phyloP scores from a whole-genome alignment of 2,888 invertebrate species.

The Phalera bucephala region DNA sequence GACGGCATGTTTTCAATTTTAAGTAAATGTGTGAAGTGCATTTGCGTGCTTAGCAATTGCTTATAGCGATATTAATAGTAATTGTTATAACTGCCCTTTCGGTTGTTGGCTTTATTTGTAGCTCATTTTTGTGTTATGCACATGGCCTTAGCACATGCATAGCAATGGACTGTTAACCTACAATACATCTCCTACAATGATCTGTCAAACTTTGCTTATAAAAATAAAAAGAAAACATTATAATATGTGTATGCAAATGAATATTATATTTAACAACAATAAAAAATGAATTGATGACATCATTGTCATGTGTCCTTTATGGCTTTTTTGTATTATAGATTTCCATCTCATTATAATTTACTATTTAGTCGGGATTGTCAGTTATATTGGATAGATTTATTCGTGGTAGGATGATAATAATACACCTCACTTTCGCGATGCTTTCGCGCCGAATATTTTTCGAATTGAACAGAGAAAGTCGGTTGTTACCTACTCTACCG shows the following conservation, averaged over 20 bases:
- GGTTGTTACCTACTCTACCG: not conserved
- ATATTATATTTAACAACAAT: not conserved
- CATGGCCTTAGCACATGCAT: not conserved
- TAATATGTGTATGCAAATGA: not conserved
- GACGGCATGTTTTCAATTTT: no score
- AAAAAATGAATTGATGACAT: not conserved
- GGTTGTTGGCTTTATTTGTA: not conserved
- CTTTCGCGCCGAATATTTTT: not conserved
- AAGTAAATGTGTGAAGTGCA: not conserved
- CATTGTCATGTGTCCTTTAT: no score
- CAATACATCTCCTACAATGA: not conserved
- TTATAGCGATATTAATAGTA: not conserved
- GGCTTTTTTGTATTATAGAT: no score
- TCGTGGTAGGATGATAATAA: no score
- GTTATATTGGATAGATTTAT: no score
- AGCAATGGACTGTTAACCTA: constrained; percentile 1
- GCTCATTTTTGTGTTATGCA: not conserved
- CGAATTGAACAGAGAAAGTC: not conserved
- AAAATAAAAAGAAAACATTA: not conserved
- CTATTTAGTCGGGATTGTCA: no score
- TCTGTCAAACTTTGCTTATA: not conserved
- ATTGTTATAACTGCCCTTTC: not conserved
- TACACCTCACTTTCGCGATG: not conserved
- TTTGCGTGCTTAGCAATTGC: no score
- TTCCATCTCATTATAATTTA: no score